A percentile compares a stretch with the other conserved stretches of the same genome.
These are phyloP conservation scores for Steinernema khuongi DNA, from an alignment of 1,140 invertebrate species.

Conservation along the genomic window DNA sequence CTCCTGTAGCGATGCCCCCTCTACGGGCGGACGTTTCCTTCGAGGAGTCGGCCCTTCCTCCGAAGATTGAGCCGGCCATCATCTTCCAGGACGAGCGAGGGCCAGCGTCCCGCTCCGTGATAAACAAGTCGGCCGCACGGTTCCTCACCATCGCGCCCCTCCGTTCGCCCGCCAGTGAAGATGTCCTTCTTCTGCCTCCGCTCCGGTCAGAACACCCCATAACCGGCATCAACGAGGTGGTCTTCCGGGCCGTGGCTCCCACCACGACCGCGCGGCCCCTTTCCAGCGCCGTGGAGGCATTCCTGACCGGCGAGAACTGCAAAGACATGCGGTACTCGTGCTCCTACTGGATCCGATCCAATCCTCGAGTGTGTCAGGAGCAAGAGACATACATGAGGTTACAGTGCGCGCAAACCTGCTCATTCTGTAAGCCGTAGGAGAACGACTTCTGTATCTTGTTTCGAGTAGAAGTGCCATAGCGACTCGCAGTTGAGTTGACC, in stretches of 20 bases:
- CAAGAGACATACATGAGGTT: constrained; percentile 34
- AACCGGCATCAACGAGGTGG: background rate
- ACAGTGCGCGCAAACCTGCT: constrained; percentile 35
- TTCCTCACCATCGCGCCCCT: background rate
- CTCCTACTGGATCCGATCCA: constrained; percentile 30
- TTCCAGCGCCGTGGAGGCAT: constrained; percentile 11
- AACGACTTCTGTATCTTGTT: background rate
- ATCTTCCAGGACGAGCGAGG: background rate
- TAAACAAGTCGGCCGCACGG: background rate
- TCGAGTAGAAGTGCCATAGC: constrained; percentile 9
- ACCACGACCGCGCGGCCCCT: background rate
- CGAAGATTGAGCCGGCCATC: background rate
- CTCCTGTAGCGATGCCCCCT: background rate
- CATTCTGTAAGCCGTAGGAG: constrained; percentile 27
- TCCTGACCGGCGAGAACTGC: background rate
- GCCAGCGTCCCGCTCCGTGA: background rate
- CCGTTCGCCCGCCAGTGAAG: background rate
- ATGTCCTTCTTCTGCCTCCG: background rate
- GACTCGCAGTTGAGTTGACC: constrained; percentile 3
- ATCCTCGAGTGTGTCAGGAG: constrained; percentile 29
- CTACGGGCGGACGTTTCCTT: background rate
- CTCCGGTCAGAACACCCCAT: background rate
- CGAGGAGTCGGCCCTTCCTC: background rate
- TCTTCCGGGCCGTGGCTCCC: background rate
- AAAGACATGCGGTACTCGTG: constrained; percentile 28